These are phyloP conservation scores for Crocidura indochinensis DNA, from an alignment of 2,797 vertebrate species.

Conservation along the genomic window DNA sequence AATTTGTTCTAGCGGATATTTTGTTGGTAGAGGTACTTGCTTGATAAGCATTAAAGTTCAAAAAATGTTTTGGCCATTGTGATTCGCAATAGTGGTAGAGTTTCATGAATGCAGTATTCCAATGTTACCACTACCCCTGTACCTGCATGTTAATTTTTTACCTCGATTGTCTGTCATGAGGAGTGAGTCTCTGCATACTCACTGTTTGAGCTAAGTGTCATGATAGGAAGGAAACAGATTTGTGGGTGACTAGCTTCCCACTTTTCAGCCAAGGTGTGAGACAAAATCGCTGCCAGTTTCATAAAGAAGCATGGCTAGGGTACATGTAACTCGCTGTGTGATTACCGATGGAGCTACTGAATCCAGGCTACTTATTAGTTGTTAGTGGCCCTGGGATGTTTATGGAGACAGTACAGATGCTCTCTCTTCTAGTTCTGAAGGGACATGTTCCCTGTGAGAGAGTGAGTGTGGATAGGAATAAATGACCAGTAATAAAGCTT, in stretches of 20 bases:
- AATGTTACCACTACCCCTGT: too few species aligned
- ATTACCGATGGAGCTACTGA: neutral
- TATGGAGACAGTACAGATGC: neutral
- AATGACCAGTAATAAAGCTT: neutral
- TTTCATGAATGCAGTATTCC: too few species aligned
- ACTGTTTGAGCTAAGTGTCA: neutral
- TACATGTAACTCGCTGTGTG: neutral
- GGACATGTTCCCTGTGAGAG: neutral
- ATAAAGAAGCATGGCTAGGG: neutral
- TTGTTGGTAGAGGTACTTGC: conserved; percentile 16
- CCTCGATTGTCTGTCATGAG: neutral
- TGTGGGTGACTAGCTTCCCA: neutral
- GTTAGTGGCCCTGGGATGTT: neutral
- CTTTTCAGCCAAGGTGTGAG: neutral
- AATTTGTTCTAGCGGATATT: neutral
- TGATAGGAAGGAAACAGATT: neutral
- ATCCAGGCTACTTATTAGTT: neutral
- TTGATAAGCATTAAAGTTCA: neutral
- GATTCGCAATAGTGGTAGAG: too few species aligned
- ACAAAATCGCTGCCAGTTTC: neutral
- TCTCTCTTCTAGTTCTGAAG: neutral
- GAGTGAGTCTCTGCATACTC: conserved; percentile 7
- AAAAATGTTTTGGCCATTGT: too few species aligned
- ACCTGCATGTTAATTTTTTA: too few species aligned
- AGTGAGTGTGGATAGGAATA: neutral